Percentiles rank a stretch among this genome's conserved stretches.
phyloP scores from a whole-genome alignment of 2,888 invertebrate genomes.

The Dryobotodes eremita region DNA sequence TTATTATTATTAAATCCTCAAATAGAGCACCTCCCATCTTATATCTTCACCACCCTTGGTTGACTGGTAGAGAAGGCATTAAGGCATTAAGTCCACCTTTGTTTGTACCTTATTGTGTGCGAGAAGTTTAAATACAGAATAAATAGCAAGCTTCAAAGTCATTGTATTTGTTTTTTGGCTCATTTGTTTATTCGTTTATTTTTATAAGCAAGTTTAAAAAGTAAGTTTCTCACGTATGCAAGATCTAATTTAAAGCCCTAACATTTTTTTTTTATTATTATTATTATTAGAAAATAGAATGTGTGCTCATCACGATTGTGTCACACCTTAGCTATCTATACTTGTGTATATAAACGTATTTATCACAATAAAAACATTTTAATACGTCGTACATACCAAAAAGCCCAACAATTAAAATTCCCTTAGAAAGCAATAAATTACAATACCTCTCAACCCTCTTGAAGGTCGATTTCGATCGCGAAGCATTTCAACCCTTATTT shows the following conservation, averaged over 20 bases:
- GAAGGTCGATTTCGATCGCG: constrained; percentile 15
- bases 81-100: no score
- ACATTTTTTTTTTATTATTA: background rate
- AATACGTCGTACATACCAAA: background rate
- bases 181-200: background rate
- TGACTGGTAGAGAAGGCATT: no score
- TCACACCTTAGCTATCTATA: background rate
- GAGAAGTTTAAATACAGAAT: no score
- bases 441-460: constrained; percentile 10
- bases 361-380: background rate
- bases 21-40: no score
- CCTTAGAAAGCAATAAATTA: constrained; percentile 16
- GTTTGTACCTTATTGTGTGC: no score
- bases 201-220: background rate
- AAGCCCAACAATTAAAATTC: background rate
- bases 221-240: background rate
- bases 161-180: background rate
- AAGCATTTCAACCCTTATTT: constrained; percentile 52
- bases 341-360: background rate
- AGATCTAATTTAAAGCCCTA: no score
- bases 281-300: background rate
- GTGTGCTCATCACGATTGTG: background rate
- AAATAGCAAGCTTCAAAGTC: background rate
- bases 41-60: no score
- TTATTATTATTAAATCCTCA: no score